Base-by-base conservation (phyloP, 2,797 vertebrate species). In the Pipistrellus pipistrellus region DNA sequence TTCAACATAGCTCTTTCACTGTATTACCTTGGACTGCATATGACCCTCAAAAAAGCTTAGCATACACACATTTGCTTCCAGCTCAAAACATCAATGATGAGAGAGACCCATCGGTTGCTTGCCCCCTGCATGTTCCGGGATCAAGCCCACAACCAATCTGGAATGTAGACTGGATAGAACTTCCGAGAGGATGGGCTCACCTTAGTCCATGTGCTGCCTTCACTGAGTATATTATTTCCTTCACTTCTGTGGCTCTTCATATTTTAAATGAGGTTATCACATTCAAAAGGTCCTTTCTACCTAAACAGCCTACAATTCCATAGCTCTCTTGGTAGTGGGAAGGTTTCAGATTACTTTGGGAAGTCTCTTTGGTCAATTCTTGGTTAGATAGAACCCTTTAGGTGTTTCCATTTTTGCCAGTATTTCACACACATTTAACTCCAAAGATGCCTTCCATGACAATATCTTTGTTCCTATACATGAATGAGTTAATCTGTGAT, bases 401-500 rank as follows among this genome's bases (percentile, higher is more conserved):
- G 17, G 1, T 69, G 48, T 83, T 51, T 78, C 15, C 30, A 72
- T 32, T 88, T 92, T 68, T 25, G 30, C 4, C 14, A 86, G 3
- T 6, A 86, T 81, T 92, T 87, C 30, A 64, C 27, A 81, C 15
- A 64, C 14, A 46, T 64, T 81, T 93, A 88, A 25, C 80, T 66
- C 12, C 15, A 88, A 89, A 84, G n/a, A 23, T 55, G 13, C 21
- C 48, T 77, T 85, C 46, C 87, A 5, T 84, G 21, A 89, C 41
- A 25, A 10, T 85, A 86, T 48, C 59, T 23, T 71, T 90, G 10
- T 32, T 83, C 23, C 35, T 76, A n/a, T 85, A 82, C 32, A 11
- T 71, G 68, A 44, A 77, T 55, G 38, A 11, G 77, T 21, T 38
- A 75, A 35, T 38, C 32, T 71, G 0, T 57, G 30, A 92, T 83